Evolutionary conservation across 2,888 invertebrate genomes (phyloP).

Genomic region (Opisthograptis luteolata): DNA sequence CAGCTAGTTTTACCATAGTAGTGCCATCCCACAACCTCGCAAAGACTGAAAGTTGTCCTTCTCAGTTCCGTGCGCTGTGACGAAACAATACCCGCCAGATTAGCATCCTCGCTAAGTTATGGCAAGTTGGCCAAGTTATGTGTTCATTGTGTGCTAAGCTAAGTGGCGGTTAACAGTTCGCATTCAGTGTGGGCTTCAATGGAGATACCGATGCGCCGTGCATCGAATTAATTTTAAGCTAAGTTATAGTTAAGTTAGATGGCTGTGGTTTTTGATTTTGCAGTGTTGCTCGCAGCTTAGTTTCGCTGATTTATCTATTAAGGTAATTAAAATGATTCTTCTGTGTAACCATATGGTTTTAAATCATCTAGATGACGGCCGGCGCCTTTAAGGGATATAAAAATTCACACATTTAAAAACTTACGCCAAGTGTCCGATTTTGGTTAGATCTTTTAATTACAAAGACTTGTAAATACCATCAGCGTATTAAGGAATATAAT

Average conservation of each 20-base stretch:
- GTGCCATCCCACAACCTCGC: not conserved
- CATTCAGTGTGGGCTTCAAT: conserved; percentile 14
- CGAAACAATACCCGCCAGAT: conserved; percentile 34
- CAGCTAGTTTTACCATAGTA: too few species aligned
- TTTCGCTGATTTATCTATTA: too few species aligned
- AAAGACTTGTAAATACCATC: too few species aligned
- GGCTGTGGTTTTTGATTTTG: not conserved
- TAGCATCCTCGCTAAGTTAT: conserved; percentile 37
- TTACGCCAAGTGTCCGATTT: too few species aligned
- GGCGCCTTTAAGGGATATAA: too few species aligned
- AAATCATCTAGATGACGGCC: too few species aligned
- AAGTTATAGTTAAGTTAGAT: conserved; percentile 13
- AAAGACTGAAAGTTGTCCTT: not conserved
- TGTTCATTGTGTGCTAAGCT: conserved; percentile 34
- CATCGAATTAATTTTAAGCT: conserved; percentile 6
- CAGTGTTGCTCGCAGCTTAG: too few species aligned
- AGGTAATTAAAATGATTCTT: too few species aligned
- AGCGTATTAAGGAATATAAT: too few species aligned
- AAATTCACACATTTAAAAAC: too few species aligned
- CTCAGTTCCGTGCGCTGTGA: conserved; percentile 15
- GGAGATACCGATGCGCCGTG: conserved; percentile 15
- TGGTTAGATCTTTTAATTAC: too few species aligned
- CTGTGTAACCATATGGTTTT: too few species aligned
- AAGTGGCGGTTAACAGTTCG: conserved; percentile 21
- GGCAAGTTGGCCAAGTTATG: conserved; percentile 31